A percentile compares a stretch with the other conserved stretches of the same genome.
Conservation (phyloP, 1,140 invertebrate genomes). For the Cydia strobilella region DNA sequence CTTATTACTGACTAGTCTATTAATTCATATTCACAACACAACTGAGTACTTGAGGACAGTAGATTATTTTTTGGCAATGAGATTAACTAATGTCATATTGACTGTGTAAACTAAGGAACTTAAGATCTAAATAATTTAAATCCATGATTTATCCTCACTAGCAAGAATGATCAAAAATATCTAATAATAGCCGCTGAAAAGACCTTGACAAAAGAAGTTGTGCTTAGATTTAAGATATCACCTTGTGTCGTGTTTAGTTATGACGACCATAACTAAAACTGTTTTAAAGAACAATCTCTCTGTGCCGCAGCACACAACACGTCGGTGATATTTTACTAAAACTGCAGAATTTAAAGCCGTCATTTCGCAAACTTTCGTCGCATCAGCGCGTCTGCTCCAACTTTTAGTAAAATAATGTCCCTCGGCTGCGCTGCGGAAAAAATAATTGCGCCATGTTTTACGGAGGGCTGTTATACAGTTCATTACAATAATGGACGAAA, state of each 20-base stretch:
- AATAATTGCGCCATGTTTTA: conserved; percentile 32
- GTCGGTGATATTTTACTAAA: neutral
- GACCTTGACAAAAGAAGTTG: neutral
- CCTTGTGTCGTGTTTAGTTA: neutral
- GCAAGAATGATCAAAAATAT: too few species aligned
- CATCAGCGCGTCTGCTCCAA: conserved; percentile 14
- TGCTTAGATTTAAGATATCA: neutral
- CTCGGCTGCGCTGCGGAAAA: conserved; percentile 21
- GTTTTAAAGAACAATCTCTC: neutral
- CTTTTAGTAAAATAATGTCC: conserved; percentile 24
- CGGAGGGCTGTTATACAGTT: conserved; percentile 2
- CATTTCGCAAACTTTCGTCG: conserved; percentile 1
- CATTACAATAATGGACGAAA: conserved; percentile 32
- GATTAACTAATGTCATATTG: too few species aligned
- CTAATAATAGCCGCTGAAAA: too few species aligned
- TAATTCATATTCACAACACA: too few species aligned
- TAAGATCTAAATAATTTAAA: too few species aligned
- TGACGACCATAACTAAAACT: neutral
- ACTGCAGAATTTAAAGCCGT: conserved; percentile 22
- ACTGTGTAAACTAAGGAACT: too few species aligned
- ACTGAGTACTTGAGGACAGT: too few species aligned
- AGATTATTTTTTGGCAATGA: too few species aligned
- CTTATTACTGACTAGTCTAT: too few species aligned
- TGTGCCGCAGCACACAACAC: neutral
- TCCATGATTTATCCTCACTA: too few species aligned